A percentile compares a stretch with the other conserved stretches of the same genome.
Conservation (phyloP, 1,140 invertebrate genomes). For the Ceratina calcarata region DNA sequence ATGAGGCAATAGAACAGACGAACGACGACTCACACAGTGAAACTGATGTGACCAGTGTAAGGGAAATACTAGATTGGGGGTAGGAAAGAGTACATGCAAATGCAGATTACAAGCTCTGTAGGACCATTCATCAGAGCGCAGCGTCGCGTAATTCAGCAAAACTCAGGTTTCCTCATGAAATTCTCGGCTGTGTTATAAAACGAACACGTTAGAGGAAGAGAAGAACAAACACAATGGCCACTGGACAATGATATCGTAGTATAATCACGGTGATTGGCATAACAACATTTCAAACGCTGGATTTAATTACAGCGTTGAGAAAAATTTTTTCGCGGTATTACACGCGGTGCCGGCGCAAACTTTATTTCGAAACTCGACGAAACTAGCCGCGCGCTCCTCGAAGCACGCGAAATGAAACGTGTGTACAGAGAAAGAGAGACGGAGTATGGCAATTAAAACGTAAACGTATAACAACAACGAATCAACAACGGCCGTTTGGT, state of each 20-base stretch:
- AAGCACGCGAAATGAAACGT: background rate
- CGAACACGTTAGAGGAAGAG: background rate
- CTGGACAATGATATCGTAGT: background rate
- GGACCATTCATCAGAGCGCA: no score
- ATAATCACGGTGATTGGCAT: background rate
- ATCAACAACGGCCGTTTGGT: background rate
- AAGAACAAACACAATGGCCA: background rate
- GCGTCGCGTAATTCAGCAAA: no score
- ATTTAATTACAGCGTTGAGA: slow-evolving; percentile 9
- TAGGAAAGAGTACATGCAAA: no score
- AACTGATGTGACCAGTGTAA: no score
- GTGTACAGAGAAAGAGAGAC: background rate
- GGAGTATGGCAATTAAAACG: slow-evolving; percentile 23
- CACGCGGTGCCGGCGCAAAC: slow-evolving; percentile 12
- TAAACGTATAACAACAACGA: slow-evolving; percentile 20
- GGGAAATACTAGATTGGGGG: background rate
- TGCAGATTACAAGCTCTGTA: no score
- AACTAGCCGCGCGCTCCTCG: background rate
- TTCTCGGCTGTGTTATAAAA: background rate
- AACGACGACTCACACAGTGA: background rate
- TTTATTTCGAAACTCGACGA: slow-evolving; percentile 32
- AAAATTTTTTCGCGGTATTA: slow-evolving; percentile 12
- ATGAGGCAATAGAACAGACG: background rate
- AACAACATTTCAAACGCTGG: background rate
- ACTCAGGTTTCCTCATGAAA: no score